Evolutionary conservation across 2,113 vertebrate genomes (phyloP).

Genomic region (Mixornis gularis): DNA sequence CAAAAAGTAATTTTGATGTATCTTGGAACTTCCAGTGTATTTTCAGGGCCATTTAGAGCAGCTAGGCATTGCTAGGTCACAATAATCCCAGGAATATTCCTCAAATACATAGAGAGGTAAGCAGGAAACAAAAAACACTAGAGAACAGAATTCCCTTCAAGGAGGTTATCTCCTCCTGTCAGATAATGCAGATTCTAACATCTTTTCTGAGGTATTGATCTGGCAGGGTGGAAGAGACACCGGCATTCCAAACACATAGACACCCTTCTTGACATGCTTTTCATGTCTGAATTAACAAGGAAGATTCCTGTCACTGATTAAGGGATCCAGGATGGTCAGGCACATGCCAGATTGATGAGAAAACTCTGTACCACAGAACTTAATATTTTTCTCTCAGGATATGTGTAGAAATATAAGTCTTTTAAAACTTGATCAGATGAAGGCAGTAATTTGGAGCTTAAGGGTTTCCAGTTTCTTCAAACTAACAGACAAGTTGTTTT

Average conservation of each 20-base stretch:
- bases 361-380: not conserved
- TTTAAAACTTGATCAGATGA: not conserved
- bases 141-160: not conserved
- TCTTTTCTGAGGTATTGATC: not conserved
- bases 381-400: not conserved
- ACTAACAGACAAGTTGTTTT: not conserved
- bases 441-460: not conserved
- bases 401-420: not conserved
- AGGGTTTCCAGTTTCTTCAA: not conserved
- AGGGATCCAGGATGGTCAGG: not conserved
- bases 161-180: not conserved
- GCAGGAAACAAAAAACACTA: not conserved
- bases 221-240: not conserved
- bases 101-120: not conserved
- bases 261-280: fast-evolving
- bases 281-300: not conserved
- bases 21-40: not conserved
- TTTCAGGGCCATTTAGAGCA: not conserved
- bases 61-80: not conserved
- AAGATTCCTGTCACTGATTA: not conserved
- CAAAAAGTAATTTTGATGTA: not conserved
- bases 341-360: fast-evolving
- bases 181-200: not conserved
- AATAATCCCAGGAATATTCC: not conserved
- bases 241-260: not conserved